A percentile compares a stretch with the other conserved stretches of the same genome.
Conservation (phyloP, 2,888 invertebrate species). For the Ischnura elegans region DNA sequence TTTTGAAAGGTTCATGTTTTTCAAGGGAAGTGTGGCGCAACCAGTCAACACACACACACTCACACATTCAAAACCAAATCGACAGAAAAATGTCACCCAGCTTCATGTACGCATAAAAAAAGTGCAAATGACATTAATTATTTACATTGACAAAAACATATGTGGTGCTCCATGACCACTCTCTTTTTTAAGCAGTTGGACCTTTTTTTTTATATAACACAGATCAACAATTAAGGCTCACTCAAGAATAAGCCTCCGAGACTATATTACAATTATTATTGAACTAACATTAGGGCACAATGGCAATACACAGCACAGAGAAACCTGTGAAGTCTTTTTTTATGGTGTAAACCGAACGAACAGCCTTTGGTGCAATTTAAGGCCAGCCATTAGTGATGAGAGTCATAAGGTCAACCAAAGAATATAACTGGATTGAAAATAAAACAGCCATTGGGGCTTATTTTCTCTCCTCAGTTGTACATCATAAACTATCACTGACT, state of each 20-base stretch:
- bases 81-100: constrained; percentile 23
- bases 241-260: constrained; percentile 35
- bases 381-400: constrained; percentile 3
- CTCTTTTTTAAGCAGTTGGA: constrained; percentile 52
- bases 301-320: constrained; percentile 53
- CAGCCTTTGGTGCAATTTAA: constrained; percentile 24
- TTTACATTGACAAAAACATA: constrained; percentile 36
- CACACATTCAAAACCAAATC: constrained; percentile 33
- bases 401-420: background rate
- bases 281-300: constrained; percentile 60
- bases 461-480: background rate
- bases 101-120: constrained; percentile 45
- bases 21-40: background rate
- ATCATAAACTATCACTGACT: background rate
- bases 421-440: constrained; percentile 29
- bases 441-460: background rate
- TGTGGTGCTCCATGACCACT: constrained; percentile 32
- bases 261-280: constrained; percentile 46
- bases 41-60: background rate
- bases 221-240: constrained; percentile 61
- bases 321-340: constrained; percentile 14
- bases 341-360: constrained; percentile 8
- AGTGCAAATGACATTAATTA: constrained; percentile 57
- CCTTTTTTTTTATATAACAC: constrained; percentile 63
- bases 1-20: constrained; percentile 17